phyloP scores from a whole-genome alignment of 2,113 vertebrate species.

The Triplophysa tibetana region DNA sequence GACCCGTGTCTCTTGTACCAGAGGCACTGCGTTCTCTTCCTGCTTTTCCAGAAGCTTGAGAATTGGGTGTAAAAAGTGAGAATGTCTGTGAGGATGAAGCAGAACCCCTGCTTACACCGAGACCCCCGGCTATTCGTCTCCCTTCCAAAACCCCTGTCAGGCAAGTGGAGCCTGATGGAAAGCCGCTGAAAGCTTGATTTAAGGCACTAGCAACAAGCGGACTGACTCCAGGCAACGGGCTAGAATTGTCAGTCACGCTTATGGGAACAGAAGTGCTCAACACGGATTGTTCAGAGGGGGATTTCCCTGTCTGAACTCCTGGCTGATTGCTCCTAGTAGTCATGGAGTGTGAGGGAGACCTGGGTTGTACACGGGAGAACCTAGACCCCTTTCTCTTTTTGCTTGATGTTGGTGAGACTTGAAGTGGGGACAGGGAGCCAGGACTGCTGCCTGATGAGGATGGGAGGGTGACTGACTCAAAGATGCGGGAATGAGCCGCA shows the following conservation, averaged over 20 bases:
- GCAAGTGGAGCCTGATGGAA: constrained; percentile 64
- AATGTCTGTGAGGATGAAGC: constrained; percentile 78
- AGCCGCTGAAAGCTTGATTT: constrained; percentile 80
- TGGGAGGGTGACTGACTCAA: constrained; percentile 89
- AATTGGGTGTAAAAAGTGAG: constrained; percentile 69
- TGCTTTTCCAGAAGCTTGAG: constrained; percentile 75
- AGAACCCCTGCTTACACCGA: constrained; percentile 54
- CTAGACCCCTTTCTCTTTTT: constrained; percentile 78
- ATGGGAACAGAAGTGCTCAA: constrained; percentile 64
- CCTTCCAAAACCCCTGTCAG: constrained; percentile 64
- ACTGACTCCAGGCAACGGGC: constrained; percentile 84
- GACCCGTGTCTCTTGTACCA: constrained; percentile 68
- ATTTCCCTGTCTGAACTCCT: constrained; percentile 69
- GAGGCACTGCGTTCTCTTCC: constrained; percentile 75
- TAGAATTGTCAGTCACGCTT: constrained; percentile 68
- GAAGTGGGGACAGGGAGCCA: constrained; percentile 75
- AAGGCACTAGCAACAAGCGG: constrained; percentile 96
- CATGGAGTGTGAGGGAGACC: constrained; percentile 97
- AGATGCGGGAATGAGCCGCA: constrained; percentile 96
- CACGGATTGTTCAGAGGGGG: constrained; percentile 72
- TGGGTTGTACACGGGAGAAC: constrained; percentile 80
- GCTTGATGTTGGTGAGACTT: constrained; percentile 71
- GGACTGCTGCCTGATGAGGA: constrained; percentile 77
- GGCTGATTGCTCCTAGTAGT: constrained; percentile 91
- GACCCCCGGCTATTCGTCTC: constrained; percentile 77